Evolutionary conservation across 2,888 invertebrate species (phyloP).

Genomic region (Stegana nigrithorax): DNA sequence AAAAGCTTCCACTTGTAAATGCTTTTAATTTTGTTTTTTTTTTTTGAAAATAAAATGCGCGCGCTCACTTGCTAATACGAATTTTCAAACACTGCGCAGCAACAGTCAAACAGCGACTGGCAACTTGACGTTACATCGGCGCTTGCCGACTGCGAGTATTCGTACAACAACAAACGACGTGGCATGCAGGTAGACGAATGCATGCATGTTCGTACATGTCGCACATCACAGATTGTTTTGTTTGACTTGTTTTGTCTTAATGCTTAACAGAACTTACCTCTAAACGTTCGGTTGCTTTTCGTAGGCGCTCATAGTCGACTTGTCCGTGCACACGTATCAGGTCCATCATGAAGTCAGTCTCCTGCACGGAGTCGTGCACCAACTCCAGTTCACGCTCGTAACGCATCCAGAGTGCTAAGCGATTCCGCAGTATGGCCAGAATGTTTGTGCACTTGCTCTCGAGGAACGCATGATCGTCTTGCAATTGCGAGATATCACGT

Average conservation of each 20-base stretch:
- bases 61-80: too few species aligned
- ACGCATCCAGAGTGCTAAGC: constrained; percentile 79
- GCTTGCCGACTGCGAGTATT: too few species aligned
- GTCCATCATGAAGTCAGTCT: constrained; percentile 90
- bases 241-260: background rate
- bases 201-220: background rate
- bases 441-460: constrained; percentile 80
- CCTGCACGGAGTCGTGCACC: constrained; percentile 84
- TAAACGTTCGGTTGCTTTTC: constrained; percentile 85
- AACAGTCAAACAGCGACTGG: background rate
- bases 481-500: constrained; percentile 78
- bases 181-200: background rate
- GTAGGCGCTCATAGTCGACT: constrained; percentile 84
- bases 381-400: constrained; percentile 83
- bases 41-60: background rate
- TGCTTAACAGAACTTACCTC: constrained; percentile 76
- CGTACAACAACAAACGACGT: too few species aligned
- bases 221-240: too few species aligned
- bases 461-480: constrained; percentile 80
- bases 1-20: too few species aligned
- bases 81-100: background rate
- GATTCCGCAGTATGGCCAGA: constrained; percentile 74
- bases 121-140: too few species aligned
- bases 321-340: constrained; percentile 85
- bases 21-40: too few species aligned